Evolutionary conservation across 2,888 invertebrate genomes (phyloP), one percentile per base, ranked within the genome.

Genomic region (Dolichopus griseipennis): DNA sequence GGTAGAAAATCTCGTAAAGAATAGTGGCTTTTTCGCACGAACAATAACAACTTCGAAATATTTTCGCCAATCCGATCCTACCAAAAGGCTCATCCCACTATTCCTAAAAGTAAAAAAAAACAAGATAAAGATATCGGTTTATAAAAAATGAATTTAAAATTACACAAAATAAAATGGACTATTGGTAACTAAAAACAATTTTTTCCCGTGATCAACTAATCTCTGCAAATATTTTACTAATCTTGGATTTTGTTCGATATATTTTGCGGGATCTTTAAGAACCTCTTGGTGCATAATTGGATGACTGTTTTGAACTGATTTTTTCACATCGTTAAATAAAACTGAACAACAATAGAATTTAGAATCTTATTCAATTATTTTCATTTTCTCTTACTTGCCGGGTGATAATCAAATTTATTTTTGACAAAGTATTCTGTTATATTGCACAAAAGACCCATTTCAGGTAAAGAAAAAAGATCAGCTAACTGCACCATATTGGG

Each of bases 101-200:
- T 96, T 90, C 52, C 97, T 96, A 65, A 65, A 62, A 62, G 4
- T 18, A 52, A 52, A 52, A 52, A n/a, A 52, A 52, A 52, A 18
- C 6, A 18, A 15, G 18, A 4, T 4, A 5, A 41, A 41, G 15
- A 6, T 2, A 2, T 15, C 1, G 18, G 18, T 18, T 27, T 37
- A 37, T 37, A 37, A 37, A 37, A 37, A 37, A 3, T 52, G n/a
- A 18, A 18, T 3, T 15, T 9, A 4, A 43, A 85, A 90, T 88
- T 84, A 92, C 95, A 95, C 96, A 85, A 98, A 98, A 76, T 91
- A 90, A 79, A 89, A 97, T 0, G 97, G 97, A 79, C 97, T 97
- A 79, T 98, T 98, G 12, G 98, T 97, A 18, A 99, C 95, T 69
- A 98, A 84, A 81, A 98, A 98, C 72, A 97, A 83, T 78, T 94